Evolutionary conservation across 2,797 vertebrate genomes (phyloP), one percentile per base, ranked within the genome.

Genomic region (Scomberomorus guttatus): DNA sequence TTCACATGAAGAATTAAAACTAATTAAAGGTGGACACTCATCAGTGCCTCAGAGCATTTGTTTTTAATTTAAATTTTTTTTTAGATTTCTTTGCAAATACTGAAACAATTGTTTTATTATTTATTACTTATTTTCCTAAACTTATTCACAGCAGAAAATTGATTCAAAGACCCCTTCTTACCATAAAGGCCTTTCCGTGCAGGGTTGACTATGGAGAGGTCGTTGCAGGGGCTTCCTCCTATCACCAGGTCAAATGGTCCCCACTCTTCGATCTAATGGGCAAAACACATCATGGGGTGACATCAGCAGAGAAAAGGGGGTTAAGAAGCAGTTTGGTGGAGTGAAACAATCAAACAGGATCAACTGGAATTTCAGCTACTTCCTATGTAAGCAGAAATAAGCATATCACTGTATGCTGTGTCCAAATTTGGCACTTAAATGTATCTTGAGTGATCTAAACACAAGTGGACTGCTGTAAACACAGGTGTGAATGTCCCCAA

Each of bases 191-290:
- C 97, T 94, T 98, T 99, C 82, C 97, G 95, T 72, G 97, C 95
- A 0, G 98, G 96, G 68, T 95, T 99, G 85, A 98, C 97, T 51
- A 97, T 96, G 42, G 97, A 97, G 15, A 98, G 96, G 15, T 99
- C 97, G 0, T 97, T 97, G 69, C 96, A 98, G 9, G 97, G 97
- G 78, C 96, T 99, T 61, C 98, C 98, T 52, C 98, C 98, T 0
- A 99, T 99, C 90, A 99, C 97, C 87, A 99, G 85, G 90, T 99
- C 98, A 77, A 99, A 99, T 0, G 98, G 98, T 27, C 98, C 98
- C 97, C 97, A 99, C 34, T 99, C 96, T 25, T 97, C 96, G 52
- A 99, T 97, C 98, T 99, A 67, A 56, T 27, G 50, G 12, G 51
- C 6, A 44, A 37, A 85, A 72, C 25, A 71, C 18, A 78, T 29